phyloP scores from a whole-genome alignment of 2,797 vertebrate genomes.

The Gastrophryne carolinensis region DNA sequence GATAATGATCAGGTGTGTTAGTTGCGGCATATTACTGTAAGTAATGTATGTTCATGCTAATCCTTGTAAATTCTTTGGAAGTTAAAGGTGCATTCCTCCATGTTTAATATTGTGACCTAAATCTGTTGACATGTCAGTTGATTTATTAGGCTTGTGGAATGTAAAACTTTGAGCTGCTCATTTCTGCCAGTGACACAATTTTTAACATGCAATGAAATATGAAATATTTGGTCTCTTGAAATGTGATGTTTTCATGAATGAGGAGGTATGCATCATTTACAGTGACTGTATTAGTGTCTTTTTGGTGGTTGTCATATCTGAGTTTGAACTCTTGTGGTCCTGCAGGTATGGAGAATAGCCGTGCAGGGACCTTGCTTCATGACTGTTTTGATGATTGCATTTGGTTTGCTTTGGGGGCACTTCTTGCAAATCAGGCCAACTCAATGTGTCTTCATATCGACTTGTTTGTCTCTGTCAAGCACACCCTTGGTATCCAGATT shows the following conservation, averaged over 20 bases:
- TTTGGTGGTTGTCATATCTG: neutral
- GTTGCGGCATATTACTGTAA: too few relatives aligned
- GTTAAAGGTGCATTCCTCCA: too few relatives aligned
- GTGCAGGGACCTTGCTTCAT: constrained; percentile 90
- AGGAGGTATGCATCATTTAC: too few relatives aligned
- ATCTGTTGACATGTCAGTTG: neutral
- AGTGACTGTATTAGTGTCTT: neutral
- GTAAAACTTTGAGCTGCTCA: too few relatives aligned
- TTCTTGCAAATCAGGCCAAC: constrained; percentile 83
- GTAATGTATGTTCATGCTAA: too few relatives aligned
- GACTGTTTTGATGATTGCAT: constrained; percentile 87
- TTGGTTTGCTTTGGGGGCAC: constrained; percentile 89
- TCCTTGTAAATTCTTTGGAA: too few relatives aligned
- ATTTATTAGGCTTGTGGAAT: neutral
- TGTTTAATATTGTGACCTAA: too few relatives aligned
- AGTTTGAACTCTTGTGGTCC: constrained; percentile 47
- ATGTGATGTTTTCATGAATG: too few relatives aligned
- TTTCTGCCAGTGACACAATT: too few relatives aligned
- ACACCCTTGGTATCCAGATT: constrained; percentile 95
- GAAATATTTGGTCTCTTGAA: too few relatives aligned
- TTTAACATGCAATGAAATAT: too few relatives aligned
- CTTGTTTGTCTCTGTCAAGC: constrained; percentile 95
- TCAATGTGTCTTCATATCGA: constrained; percentile 92
- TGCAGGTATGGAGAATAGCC: constrained; percentile 93
- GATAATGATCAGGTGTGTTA: too few relatives aligned